Base-by-base conservation (phyloP, 2,888 invertebrate species). In the Encarsia formosa region DNA sequence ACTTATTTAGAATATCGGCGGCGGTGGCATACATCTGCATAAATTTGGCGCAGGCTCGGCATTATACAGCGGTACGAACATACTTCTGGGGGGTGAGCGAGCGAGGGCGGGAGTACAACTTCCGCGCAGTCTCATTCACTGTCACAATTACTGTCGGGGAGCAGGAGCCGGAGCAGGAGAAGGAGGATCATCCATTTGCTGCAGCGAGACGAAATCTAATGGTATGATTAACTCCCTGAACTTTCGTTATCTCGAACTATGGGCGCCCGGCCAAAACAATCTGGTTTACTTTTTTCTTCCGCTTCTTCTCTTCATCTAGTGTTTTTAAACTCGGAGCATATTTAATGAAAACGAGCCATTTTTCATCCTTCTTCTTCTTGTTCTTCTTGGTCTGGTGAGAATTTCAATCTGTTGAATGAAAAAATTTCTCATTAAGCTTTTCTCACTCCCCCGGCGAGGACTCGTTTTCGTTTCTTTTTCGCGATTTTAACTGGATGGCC, bases 1-100 rank as follows among this genome's bases (percentile, higher is more conserved):
- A 71, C 72, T 73, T 73, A 73, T 73, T 73, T 72, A 70, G 70
- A 73, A 73, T 71, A 73, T 73, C 69, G 71, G 65, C 59, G 63
- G 73, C 72, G 72, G 65, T 59, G 63, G 73, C 72, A 73, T 73
- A 66, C 67, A 73, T 73, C 69, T 73, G 73, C 73, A 73, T 73
- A 71, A 69, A 73, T 73, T 71, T 64, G 63, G 65, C 61, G 59
- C 73, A 73, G 72, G 68, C 65, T 65, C 64, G 64, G 63, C 62
- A 68, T 68, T 67, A 66, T 66, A 63, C 62, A 58, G 58, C 61
- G 58, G 57, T 61, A 62, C 62, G n/a, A n/a, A n/a, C n/a, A n/a
- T n/a, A n/a, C n/a, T 57, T 61, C 56, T 57, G 20, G 26, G 57
- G 58, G 58, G 42, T 39, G 37, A 22, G n/a, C 23, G n/a, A n/a